Base-by-base conservation (phyloP, 2,113 vertebrate genomes). In the Ctenodactylus gundi region DNA sequence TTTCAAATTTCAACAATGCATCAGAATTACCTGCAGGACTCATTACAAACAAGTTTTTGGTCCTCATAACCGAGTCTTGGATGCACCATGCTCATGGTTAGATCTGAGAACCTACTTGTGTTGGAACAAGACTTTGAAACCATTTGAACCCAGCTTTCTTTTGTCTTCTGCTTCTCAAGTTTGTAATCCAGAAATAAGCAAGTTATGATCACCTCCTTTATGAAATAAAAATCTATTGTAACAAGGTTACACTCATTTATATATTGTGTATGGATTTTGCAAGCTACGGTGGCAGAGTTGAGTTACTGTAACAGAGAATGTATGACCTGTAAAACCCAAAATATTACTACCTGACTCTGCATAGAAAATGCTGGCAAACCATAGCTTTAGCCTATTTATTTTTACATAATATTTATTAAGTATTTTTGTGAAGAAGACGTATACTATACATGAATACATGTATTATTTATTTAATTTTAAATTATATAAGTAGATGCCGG, bases 391-490 rank as follows among this genome's bases (percentile, higher is more conserved):
- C 57, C 20, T 85, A 65, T 44, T 76, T 88, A 53, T 31, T 70
- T 73, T 34, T 21, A 62, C 4, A 51, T 46, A 57, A n/a, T 29
- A 68, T 68, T 85, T 72, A 77, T 73, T 70, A 85, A 67, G 6
- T 1, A 68, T 41, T 25, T 91, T 20, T 73, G 53, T 20, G 76
- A 83, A 41, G 13, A 90, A 64, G 51, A 18, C 49, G 53, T 51
- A 75, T 75, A 75, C 31, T 51, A 9, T 49, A 4, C 49, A 75
- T 51, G 72, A 49, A 49, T 17, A 51, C 12, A 34, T 51, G 4
- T 88, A 2, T 23, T 67, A 88, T 88, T 82, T 72, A 88, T n/a
- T 68, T 88, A 23, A 95, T 5, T n/a, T n/a, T n/a, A n/a, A 58
- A 80, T 72, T 77, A 76, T 81, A 62, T 44, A 81, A 80, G 53